Evolutionary conservation across 2,113 vertebrate species (phyloP), one percentile per base, ranked within the genome.

Genomic region (Trinectes maculatus): DNA sequence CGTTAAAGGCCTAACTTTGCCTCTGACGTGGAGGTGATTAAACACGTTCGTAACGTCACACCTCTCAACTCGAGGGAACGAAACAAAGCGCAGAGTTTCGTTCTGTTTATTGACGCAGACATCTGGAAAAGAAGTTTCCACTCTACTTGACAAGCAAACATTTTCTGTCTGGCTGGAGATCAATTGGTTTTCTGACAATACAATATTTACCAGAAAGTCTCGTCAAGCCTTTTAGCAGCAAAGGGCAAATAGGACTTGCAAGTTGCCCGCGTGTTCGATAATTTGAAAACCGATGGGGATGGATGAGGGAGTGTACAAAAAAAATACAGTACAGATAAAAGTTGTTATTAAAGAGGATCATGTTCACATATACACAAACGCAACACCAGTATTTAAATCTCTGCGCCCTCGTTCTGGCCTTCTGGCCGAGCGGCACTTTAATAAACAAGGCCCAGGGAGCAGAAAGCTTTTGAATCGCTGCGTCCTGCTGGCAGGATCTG

Each of bases 401-500:
- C n/a, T n/a, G 28, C 31, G 42, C 16, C 67, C 31, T 31, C 61
- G 6, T 48, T 63, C 61, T 62, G 73, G 56, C 68, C 82, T 79
- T 79, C 80, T 74, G 80, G 72, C 82, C 86, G 61, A 49, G 86
- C 85, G 81, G 62, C 75, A 77, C 85, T 87, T 89, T 83, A 74
- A 80, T 78, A 91, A 93, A 90, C 89, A 92, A 88, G 88, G 84
- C 6, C 70, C 59, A 22, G 53, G 37, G 70, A 84, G 79, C 72
- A 76, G 76, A 85, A 70, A 72, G 82, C 78, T 60, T 59, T 78
- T 86, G 83, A 91, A 85, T 89, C 82, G 86, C 28, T 37, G 76
- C 67, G 43, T 86, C 90, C 89, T 85, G 91, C 91, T 90, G 87
- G 66, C 76, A 87, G 81, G 91, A 90, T 88, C 88, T 90, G 82